A percentile compares a stretch with the other conserved stretches of the same genome.
These are phyloP conservation scores for Amniataba percoides DNA, from an alignment of 2,797 vertebrate genomes.

Conservation along the genomic window DNA sequence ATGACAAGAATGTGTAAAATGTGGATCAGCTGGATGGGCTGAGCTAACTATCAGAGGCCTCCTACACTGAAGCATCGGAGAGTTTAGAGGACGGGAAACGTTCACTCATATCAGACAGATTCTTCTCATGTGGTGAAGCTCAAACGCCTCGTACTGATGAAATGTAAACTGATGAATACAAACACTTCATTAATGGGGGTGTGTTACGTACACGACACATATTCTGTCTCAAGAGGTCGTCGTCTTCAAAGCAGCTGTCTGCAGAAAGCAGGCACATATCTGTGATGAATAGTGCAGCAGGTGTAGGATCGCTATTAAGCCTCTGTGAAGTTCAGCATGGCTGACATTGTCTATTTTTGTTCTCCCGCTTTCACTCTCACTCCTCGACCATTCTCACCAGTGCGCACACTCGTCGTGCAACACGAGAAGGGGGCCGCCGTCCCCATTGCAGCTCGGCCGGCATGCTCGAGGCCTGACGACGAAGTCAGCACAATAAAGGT, in stretches of 20 bases:
- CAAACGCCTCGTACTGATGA: not conserved
- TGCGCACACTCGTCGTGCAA: constrained; percentile 45
- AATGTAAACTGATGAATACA: not conserved
- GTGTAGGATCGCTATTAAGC: constrained; percentile 56
- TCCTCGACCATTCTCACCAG: constrained; percentile 20
- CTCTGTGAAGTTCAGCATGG: constrained; percentile 44
- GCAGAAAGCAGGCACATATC: constrained; percentile 1
- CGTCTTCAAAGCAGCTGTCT: not conserved
- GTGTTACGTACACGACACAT: not conserved
- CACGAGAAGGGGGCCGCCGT: constrained; percentile 25
- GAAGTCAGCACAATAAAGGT: not conserved
- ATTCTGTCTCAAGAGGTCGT: not conserved
- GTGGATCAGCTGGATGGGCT: constrained; percentile 48
- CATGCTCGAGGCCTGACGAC: not conserved
- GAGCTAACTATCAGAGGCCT: constrained; percentile 23
- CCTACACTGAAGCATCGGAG: not conserved
- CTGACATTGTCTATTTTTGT: constrained; percentile 51
- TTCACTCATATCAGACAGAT: not conserved
- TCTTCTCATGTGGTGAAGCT: constrained; percentile 20
- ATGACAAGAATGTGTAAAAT: constrained; percentile 70
- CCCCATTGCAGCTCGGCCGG: not conserved
- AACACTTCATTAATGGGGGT: not conserved
- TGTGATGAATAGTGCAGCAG: constrained; percentile 56
- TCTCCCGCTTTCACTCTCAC: constrained; percentile 3
- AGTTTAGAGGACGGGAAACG: not conserved